Evolutionary conservation across 2,113 vertebrate species (phyloP), one percentile per base, ranked within the genome.

Genomic region (Nothobranchius kuhntae): DNA sequence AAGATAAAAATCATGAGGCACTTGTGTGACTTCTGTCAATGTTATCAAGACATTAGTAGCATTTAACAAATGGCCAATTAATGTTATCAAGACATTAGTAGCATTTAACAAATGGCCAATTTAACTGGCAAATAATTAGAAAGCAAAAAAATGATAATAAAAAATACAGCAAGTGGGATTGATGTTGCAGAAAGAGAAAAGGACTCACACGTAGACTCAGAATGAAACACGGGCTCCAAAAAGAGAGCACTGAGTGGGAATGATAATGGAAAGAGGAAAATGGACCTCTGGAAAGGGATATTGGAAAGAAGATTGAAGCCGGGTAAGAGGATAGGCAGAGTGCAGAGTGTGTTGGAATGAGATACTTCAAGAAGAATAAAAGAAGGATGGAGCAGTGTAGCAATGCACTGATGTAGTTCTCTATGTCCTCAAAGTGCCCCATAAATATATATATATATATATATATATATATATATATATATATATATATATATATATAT

Each of bases 221-320:
- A 82, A 77, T 56, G 68, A 75, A 65, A 57, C 79, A 61, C 45
- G 51, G 59, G 15, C 6, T 61, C 53, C 63, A 54, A 73, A 57
- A 73, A 65, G 24, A 76, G 53, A 70, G 66, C 53, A 24, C 74
- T 75, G 84, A 67, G 61, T 83, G 61, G 78, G 80, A 85, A 88
- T 82, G 83, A 86, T 89, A 82, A 89, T 86, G 75, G 68, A 84
- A 86, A 79, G 80, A 64, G 61, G 81, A 80, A 86, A 83, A 83
- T 77, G 75, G 80, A 84, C 65, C 59, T 73, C 47, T 80, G 71
- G 30, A 82, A 72, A 76, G 72, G 68, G 79, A 83, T 87, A 84
- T 80, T 89, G 81, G 83, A 89, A 81, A 83, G 78, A 81, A 80
- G 70, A 91, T 78, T 88, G 87, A 75, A 81, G 77, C 53, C 59